These are phyloP conservation scores for Perca flavescens DNA, from an alignment of 2,113 vertebrate genomes.

Conservation along the genomic window DNA sequence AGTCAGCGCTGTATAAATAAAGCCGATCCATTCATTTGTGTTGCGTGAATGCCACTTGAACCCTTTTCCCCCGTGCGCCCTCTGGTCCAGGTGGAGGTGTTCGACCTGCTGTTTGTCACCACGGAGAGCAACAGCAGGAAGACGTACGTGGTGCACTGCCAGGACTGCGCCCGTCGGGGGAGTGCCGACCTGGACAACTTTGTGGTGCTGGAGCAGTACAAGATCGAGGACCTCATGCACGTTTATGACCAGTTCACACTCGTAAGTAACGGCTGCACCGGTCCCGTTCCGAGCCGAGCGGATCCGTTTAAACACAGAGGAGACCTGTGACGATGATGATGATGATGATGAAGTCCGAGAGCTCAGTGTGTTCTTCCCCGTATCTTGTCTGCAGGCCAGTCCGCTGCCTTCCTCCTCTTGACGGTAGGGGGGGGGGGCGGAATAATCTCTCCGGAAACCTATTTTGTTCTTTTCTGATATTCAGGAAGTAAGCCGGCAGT, in stretches of 20 bases:
- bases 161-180: conserved; percentile 95
- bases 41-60: not conserved
- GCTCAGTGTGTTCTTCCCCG: conserved; percentile 7
- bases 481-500: conserved; percentile 97
- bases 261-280: conserved; percentile 84
- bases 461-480: conserved; percentile 90
- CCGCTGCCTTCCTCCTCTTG: conserved; percentile 97
- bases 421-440: conserved; percentile 70
- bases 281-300: not conserved
- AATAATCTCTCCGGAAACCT: conserved; percentile 68
- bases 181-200: conserved; percentile 93
- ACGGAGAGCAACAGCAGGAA: conserved; percentile 95
- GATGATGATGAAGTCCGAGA: too few relatives aligned
- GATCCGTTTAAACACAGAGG: not conserved
- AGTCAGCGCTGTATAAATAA: too few relatives aligned
- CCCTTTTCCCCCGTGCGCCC: conserved; percentile 15
- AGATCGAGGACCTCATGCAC: conserved; percentile 96
- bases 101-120: conserved; percentile 95
- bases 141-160: conserved; percentile 95
- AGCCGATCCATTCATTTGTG: too few relatives aligned
- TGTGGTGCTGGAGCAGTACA: conserved; percentile 99
- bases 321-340: not conserved
- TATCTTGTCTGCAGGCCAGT: conserved; percentile 87
- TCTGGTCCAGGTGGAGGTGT: conserved; percentile 92
- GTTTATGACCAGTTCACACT: conserved; percentile 99